Conservation (phyloP, 2,113 vertebrate genomes). For the Glaucomys volans region DNA sequence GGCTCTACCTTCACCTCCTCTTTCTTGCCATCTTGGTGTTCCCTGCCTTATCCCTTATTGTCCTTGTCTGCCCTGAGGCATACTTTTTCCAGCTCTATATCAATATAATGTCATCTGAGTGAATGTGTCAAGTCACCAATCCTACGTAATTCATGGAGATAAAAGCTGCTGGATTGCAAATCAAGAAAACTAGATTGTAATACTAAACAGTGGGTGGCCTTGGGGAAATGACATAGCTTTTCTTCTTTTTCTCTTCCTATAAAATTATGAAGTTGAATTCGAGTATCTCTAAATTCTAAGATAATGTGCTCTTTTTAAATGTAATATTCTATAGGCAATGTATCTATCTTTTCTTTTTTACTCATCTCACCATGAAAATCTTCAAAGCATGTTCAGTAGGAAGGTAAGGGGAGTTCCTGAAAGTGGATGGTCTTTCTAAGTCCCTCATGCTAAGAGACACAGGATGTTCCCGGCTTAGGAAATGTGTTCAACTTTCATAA, state of each 20-base stretch:
- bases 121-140: not conserved
- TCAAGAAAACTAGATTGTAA: not conserved
- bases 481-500: not conserved
- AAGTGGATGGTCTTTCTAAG: not conserved
- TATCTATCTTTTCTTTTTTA: not conserved
- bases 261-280: not conserved
- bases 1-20: not conserved
- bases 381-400: not conserved
- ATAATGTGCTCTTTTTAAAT: not conserved
- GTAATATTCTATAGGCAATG: not conserved
- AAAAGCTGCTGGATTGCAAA: constrained; percentile 29
- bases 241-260: not conserved
- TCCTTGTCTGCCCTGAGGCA: not conserved
- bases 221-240: not conserved
- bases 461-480: not conserved
- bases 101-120: not conserved
- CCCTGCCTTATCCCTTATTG: not conserved
- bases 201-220: not conserved
- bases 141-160: not conserved
- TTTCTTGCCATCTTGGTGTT: not conserved
- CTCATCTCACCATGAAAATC: not conserved
- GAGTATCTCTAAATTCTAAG: constrained; percentile 1
- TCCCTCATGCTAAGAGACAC: not conserved
- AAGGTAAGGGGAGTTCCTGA: not conserved
- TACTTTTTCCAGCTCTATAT: not conserved